Evolutionary conservation across 2,797 vertebrate species (phyloP).

Genomic region (Ambastaia sidthimunki): DNA sequence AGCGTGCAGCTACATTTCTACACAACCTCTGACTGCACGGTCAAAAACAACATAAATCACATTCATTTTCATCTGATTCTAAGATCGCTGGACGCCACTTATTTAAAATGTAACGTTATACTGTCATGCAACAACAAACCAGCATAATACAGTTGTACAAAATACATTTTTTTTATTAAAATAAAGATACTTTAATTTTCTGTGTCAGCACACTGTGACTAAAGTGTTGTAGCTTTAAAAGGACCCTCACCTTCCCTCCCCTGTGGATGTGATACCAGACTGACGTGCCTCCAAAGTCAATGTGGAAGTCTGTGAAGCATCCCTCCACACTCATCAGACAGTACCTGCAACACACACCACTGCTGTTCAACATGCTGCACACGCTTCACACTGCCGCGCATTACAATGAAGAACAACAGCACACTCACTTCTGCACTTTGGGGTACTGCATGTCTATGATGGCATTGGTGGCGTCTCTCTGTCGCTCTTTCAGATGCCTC

Average conservation of each 20-base stretch:
- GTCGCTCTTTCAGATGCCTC: slow-evolving; percentile 94
- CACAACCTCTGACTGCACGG: too few relatives aligned
- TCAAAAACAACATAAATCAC: too few relatives aligned
- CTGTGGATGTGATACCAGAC: slow-evolving; percentile 98
- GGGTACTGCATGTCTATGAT: slow-evolving; percentile 99
- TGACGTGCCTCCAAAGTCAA: slow-evolving; percentile 97
- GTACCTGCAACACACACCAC: slow-evolving; percentile 77
- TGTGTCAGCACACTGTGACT: neutral
- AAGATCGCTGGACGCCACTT: too few relatives aligned
- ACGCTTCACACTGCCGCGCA: neutral
- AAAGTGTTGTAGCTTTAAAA: too few relatives aligned
- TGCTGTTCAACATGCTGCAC: neutral
- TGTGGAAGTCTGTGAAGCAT: slow-evolving; percentile 98
- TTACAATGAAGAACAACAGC: neutral
- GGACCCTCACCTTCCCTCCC: slow-evolving; percentile 96
- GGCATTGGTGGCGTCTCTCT: slow-evolving; percentile 95
- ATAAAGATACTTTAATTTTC: too few relatives aligned
- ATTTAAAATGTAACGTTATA: too few relatives aligned
- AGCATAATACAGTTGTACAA: too few relatives aligned
- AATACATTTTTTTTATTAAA: too few relatives aligned
- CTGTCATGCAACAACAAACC: too few relatives aligned
- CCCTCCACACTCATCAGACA: slow-evolving; percentile 98
- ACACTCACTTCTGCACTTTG: slow-evolving; percentile 97
- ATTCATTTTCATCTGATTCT: too few relatives aligned
- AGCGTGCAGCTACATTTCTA: too few relatives aligned